Percentiles rank a stretch among this genome's conserved stretches.
These are phyloP conservation scores for Caenorhabditis imperialis DNA, from an alignment of 2,888 invertebrate species.

Conservation along the genomic window DNA sequence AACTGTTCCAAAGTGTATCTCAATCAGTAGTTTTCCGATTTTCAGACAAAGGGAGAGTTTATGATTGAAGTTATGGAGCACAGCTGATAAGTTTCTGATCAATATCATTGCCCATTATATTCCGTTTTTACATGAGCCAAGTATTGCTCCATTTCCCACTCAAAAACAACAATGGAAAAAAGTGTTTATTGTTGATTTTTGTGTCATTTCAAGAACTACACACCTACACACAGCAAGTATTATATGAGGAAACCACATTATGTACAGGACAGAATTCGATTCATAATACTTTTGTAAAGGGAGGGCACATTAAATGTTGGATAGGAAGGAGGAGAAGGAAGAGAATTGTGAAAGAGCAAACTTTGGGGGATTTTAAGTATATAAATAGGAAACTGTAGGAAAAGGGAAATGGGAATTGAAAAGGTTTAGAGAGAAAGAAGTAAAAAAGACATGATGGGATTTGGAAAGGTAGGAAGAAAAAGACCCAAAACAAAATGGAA, in stretches of 20 bases:
- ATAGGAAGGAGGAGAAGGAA: slow-evolving; percentile 4
- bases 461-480: slow-evolving; percentile 10
- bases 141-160: background rate
- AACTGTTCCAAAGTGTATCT: no score
- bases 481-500: background rate
- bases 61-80: no score
- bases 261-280: slow-evolving; percentile 51
- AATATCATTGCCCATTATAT: no score
- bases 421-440: background rate
- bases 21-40: no score
- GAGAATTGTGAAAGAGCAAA: slow-evolving; percentile 41
- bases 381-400: slow-evolving; percentile 27
- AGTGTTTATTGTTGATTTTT: slow-evolving; percentile 15
- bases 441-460: slow-evolving; percentile 38
- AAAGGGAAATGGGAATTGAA: no score
- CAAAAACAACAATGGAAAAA: slow-evolving; percentile 2
- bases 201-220: slow-evolving; percentile 10
- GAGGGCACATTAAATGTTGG: background rate
- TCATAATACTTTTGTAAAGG: slow-evolving; percentile 47
- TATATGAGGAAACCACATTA: slow-evolving; percentile 49
- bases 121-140: background rate
- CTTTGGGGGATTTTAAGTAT: slow-evolving; percentile 3
- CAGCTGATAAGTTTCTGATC: no score
- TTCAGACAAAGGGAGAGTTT: no score
- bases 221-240: slow-evolving; percentile 31